Evolutionary conservation across 2,888 invertebrate genomes (phyloP).

Genomic region (Zhuqinia jingwanae): DNA sequence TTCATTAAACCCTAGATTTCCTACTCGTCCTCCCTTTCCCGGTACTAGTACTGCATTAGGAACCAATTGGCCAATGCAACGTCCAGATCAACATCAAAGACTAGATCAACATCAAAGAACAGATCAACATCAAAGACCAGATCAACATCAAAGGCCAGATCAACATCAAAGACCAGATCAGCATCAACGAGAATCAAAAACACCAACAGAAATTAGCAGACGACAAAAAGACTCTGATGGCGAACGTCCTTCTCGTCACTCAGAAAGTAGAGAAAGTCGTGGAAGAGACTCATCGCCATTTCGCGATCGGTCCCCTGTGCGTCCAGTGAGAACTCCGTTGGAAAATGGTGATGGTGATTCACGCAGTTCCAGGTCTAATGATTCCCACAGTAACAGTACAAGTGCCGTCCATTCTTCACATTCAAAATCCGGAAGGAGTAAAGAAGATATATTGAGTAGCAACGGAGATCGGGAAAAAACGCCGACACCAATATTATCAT

Average conservation of each 20-base stretch:
- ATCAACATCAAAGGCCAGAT: constrained; percentile 59
- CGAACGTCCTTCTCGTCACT: constrained; percentile 69
- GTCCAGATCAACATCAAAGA: too few relatives aligned
- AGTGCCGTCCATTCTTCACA: constrained; percentile 74
- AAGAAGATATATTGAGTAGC: constrained; percentile 74
- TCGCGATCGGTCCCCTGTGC: constrained; percentile 78
- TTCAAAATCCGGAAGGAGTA: constrained; percentile 70
- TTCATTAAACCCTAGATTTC: too few relatives aligned
- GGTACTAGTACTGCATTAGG: constrained; percentile 59
- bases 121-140: too few relatives aligned
- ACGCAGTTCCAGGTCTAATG: constrained; percentile 77
- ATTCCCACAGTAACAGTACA: constrained; percentile 75
- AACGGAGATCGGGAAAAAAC: constrained; percentile 76
- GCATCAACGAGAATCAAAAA: constrained; percentile 74
- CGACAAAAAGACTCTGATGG: constrained; percentile 75
- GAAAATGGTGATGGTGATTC: constrained; percentile 79
- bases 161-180: constrained; percentile 66
- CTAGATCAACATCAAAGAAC: too few relatives aligned
- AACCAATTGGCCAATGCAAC: constrained; percentile 73
- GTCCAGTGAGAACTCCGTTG: constrained; percentile 74
- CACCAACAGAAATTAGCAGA: constrained; percentile 73
- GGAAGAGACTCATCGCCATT: constrained; percentile 76
- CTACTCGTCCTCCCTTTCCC: constrained; percentile 71
- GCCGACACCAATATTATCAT: constrained; percentile 65
- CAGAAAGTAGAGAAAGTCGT: constrained; percentile 63